Evolutionary conservation across 2,113 vertebrate genomes (phyloP).

Genomic region (Salvelinus alpinus): DNA sequence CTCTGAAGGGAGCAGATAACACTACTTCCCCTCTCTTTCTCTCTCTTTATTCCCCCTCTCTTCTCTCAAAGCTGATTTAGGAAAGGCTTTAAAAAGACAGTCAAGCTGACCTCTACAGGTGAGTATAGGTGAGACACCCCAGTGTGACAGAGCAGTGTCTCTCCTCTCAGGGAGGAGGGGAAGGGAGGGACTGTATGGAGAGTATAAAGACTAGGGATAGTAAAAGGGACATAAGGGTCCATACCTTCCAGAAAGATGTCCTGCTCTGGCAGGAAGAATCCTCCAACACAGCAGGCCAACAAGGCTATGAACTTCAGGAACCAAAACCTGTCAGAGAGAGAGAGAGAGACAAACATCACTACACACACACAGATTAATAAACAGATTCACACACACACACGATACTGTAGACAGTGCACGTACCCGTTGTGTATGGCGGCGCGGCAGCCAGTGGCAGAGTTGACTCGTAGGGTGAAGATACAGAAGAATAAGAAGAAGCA

Average conservation of each 20-base stretch:
- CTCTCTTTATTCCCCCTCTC: too few relatives aligned
- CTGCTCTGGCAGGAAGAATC: conserved; percentile 92
- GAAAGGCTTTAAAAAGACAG: too few relatives aligned
- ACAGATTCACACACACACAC: not conserved
- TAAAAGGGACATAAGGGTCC: not conserved
- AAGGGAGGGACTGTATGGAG: too few relatives aligned
- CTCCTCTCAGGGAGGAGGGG: too few relatives aligned
- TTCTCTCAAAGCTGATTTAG: too few relatives aligned
- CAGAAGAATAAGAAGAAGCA: conserved; percentile 92
- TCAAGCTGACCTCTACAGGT: too few relatives aligned
- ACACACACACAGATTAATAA: not conserved
- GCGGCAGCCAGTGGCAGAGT: conserved; percentile 86
- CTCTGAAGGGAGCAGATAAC: too few relatives aligned
- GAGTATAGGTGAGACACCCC: too few relatives aligned
- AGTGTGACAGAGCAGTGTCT: too few relatives aligned
- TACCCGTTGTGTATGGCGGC: conserved; percentile 95
- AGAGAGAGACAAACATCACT: not conserved
- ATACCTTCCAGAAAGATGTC: conserved; percentile 91
- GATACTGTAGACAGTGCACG: conserved; percentile 34
- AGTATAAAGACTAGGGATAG: not conserved
- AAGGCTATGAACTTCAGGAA: conserved; percentile 87
- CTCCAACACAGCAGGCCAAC: conserved; percentile 88
- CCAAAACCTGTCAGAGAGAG: conserved; percentile 84
- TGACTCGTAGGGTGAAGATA: conserved; percentile 84
- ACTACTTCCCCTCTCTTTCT: too few relatives aligned